phyloP scores from a whole-genome alignment of 2,888 invertebrate genomes.

The Acleris laterana region DNA sequence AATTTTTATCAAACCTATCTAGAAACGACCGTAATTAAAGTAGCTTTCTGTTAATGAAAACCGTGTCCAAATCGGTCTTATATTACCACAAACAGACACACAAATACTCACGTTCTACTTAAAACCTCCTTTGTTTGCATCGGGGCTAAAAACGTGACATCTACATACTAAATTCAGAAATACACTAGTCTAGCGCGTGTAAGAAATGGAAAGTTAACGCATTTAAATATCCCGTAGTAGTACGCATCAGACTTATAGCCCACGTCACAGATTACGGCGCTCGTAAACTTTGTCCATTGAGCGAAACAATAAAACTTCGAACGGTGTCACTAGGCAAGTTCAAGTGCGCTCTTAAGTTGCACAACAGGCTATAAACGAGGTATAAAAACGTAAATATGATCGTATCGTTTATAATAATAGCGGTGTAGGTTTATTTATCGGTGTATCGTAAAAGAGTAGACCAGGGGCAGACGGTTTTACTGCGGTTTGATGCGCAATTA shows the following conservation, averaged over 20 bases:
- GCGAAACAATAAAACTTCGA: slow-evolving; percentile 80
- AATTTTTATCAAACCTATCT: no score
- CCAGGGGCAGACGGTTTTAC: slow-evolving; percentile 80
- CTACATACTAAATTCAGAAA: slow-evolving; percentile 40
- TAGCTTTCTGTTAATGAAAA: no score
- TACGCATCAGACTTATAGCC: slow-evolving; percentile 65
- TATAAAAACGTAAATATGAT: slow-evolving; percentile 75
- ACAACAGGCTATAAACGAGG: slow-evolving; percentile 77
- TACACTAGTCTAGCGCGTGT: slow-evolving; percentile 41
- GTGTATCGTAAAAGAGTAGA: slow-evolving; percentile 79
- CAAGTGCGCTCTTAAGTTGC: slow-evolving; percentile 81
- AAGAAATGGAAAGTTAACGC: slow-evolving; percentile 69
- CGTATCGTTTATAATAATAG: slow-evolving; percentile 61
- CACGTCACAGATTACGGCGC: slow-evolving; percentile 76
- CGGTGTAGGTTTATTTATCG: slow-evolving; percentile 76
- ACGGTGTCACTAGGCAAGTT: slow-evolving; percentile 82
- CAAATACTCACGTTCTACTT: no score
- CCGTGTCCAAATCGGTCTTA: no score
- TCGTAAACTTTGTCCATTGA: slow-evolving; percentile 82
- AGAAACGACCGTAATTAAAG: no score
- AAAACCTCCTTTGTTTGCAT: no score
- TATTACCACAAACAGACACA: no score
- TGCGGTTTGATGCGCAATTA: slow-evolving; percentile 38
- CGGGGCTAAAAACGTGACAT: no score
- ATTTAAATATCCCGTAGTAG: slow-evolving; percentile 65